A percentile compares a stretch with the other conserved stretches of the same genome.
phyloP scores from a whole-genome alignment of 2,888 invertebrate genomes.

The Rapana venosa region DNA sequence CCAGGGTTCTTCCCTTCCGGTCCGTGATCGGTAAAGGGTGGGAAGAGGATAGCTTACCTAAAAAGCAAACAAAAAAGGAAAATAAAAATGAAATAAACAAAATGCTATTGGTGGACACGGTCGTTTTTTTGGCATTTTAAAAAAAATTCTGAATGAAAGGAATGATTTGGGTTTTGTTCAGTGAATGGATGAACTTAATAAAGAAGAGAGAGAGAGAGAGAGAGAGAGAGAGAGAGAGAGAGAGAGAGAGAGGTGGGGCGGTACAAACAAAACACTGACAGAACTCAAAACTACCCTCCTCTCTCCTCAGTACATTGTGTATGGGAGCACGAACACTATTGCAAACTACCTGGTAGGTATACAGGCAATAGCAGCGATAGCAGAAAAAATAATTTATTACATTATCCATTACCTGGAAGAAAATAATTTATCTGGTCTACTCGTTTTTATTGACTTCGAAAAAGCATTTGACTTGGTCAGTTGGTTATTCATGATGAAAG shows the following conservation, averaged over 20 bases:
- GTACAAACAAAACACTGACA: background rate
- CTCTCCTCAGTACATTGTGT: no score
- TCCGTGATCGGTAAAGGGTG: background rate
- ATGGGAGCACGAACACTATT: no score
- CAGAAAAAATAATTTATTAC: no score
- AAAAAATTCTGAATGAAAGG: background rate
- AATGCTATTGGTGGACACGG: background rate
- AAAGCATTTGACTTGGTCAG: no score
- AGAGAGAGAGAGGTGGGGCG: background rate
- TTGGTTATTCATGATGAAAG: no score
- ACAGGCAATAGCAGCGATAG: no score
- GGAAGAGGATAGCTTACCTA: conserved; percentile 17
- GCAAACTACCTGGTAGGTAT: no score
- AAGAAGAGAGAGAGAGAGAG: background rate
- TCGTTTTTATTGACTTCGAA: no score
- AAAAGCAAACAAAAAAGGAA: conserved; percentile 4
- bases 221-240: background rate
- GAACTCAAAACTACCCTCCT: no score
- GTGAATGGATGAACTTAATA: background rate
- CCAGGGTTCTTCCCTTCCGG: background rate
- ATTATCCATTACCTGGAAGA: no score
- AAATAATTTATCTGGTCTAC: no score
- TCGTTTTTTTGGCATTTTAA: background rate
- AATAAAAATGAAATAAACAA: conserved; percentile 10
- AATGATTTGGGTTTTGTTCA: background rate